These are phyloP conservation scores for Oophaga pumilio DNA, from an alignment of 2,113 vertebrate genomes.

Conservation along the genomic window DNA sequence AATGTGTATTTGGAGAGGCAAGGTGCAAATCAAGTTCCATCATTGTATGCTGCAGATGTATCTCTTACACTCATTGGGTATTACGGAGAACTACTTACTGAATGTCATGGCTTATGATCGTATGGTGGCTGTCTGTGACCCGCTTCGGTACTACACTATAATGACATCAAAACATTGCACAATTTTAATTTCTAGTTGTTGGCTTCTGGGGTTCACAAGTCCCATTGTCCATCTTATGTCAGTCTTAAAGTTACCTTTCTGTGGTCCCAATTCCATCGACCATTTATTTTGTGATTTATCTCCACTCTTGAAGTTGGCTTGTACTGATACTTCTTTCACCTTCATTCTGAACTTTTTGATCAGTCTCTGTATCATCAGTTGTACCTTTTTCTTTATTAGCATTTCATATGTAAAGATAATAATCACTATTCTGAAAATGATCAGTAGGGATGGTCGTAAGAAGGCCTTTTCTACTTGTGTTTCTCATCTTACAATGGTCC, in stretches of 20 bases:
- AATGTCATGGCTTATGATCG: conserved; percentile 32
- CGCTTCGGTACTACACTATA: conserved; percentile 23
- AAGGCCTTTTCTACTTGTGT: conserved; percentile 31
- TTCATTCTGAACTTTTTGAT: neutral
- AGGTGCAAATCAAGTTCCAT: conserved; percentile 40
- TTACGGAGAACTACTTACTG: neutral
- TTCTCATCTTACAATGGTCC: conserved; percentile 52
- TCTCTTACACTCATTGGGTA: conserved; percentile 45
- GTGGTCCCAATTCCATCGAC: conserved; percentile 22
- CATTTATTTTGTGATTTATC: conserved; percentile 33
- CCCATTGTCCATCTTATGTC: conserved; percentile 1
- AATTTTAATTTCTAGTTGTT: neutral
- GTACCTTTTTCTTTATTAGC: conserved; percentile 24
- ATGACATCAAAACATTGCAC: conserved; percentile 17
- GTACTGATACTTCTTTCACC: conserved; percentile 11
- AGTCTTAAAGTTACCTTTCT: conserved; percentile 17
- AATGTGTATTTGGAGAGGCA: conserved; percentile 19
- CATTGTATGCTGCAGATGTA: neutral
- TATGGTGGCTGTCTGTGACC: conserved; percentile 27
- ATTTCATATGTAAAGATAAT: conserved; percentile 3
- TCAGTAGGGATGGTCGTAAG: neutral
- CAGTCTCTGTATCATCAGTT: neutral
- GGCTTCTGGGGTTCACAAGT: conserved; percentile 22
- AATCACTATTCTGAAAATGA: conserved; percentile 1
- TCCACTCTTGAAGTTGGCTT: conserved; percentile 19